A percentile compares a stretch with the other conserved stretches of the same genome.
These are phyloP conservation scores for Ectobius pallidus DNA, from an alignment of 2,888 invertebrate genomes.

Conservation along the genomic window DNA sequence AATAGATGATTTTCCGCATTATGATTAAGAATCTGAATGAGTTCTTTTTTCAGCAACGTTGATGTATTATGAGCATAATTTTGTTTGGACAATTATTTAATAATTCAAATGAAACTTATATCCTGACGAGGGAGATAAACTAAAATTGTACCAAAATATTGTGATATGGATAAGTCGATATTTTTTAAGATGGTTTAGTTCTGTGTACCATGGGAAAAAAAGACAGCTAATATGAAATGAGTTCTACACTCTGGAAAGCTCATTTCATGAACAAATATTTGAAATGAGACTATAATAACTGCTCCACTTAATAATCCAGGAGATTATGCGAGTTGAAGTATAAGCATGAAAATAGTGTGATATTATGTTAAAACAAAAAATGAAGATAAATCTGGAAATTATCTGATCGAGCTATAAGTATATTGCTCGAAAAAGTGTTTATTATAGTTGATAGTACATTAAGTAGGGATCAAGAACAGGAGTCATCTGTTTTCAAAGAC, in stretches of 20 bases:
- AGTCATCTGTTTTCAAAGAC: constrained; percentile 33
- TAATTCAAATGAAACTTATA: too few relatives aligned
- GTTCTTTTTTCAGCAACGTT: too few relatives aligned
- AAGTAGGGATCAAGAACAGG: constrained; percentile 32
- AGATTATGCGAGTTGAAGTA: background rate
- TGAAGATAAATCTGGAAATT: background rate
- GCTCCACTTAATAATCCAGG: constrained; percentile 8
- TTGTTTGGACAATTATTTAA: too few relatives aligned
- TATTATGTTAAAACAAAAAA: constrained; percentile 21
- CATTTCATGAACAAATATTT: background rate
- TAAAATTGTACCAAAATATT: too few relatives aligned
- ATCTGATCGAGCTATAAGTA: constrained; percentile 9
- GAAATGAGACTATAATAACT: background rate
- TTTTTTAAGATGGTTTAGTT: too few relatives aligned
- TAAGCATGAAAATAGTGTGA: constrained; percentile 35
- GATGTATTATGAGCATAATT: too few relatives aligned
- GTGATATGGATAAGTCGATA: too few relatives aligned
- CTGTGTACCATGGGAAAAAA: background rate
- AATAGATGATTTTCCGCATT: too few relatives aligned
- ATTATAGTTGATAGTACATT: background rate
- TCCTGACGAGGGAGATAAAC: too few relatives aligned
- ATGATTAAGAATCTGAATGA: too few relatives aligned
- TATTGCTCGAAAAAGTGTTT: constrained; percentile 29
- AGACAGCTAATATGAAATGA: background rate
- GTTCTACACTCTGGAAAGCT: too few relatives aligned